phyloP scores from a whole-genome alignment of 2,113 vertebrate species.

The Lepisosteus osseus region DNA sequence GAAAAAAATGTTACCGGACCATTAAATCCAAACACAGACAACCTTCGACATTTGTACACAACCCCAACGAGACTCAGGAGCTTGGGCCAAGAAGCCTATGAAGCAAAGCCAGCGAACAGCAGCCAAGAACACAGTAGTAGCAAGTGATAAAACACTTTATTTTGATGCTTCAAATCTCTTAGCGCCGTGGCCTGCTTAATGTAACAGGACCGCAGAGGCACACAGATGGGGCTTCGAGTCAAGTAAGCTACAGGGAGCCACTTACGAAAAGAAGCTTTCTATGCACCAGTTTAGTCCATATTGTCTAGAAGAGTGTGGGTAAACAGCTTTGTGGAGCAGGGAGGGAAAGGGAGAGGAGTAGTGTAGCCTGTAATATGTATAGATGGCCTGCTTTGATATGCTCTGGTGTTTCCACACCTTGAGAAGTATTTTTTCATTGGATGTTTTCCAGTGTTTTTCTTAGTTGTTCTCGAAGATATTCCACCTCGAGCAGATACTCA shows the following conservation, averaged over 20 bases:
- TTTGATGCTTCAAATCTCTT: constrained; percentile 67
- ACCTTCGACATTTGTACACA: constrained; percentile 51
- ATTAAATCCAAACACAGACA: constrained; percentile 65
- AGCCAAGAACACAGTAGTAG: constrained; percentile 64
- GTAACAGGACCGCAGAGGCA: constrained; percentile 66
- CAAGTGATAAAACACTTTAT: constrained; percentile 71
- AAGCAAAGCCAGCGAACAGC: constrained; percentile 57
- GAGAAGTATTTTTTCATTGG: not conserved
- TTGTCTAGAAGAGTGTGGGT: constrained; percentile 23
- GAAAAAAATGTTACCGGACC: constrained; percentile 67
- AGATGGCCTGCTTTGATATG: not conserved
- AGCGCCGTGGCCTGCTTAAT: constrained; percentile 73
- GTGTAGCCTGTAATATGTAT: not conserved
- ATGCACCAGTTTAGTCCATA: constrained; percentile 41
- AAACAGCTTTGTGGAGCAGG: constrained; percentile 5
- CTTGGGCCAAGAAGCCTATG: constrained; percentile 46
- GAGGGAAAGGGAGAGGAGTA: not conserved
- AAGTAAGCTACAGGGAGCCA: constrained; percentile 62
- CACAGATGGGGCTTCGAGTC: constrained; percentile 63
- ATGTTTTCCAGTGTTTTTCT: not conserved
- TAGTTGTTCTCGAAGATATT: not conserved
- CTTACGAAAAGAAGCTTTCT: constrained; percentile 65
- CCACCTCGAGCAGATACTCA: no score
- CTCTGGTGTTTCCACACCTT: not conserved
- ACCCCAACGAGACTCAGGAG: constrained; percentile 50